These are phyloP conservation scores for Perca flavescens DNA, from an alignment of 2,113 vertebrate genomes.

Conservation along the genomic window DNA sequence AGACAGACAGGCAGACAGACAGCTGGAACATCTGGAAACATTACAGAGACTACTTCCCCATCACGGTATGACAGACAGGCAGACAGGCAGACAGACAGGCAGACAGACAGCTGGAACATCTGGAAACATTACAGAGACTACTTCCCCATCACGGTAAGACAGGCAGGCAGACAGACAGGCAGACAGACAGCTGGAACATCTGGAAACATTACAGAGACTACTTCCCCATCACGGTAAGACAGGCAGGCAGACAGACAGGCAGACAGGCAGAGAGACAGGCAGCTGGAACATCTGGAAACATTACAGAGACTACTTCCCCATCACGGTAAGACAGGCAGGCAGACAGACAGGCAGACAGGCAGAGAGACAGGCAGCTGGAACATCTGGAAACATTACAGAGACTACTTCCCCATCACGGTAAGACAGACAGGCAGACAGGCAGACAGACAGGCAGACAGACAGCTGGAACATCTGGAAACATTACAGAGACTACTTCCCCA, in stretches of 20 bases:
- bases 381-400: slow-evolving; percentile 89
- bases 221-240: slow-evolving; percentile 89
- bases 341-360: too few species aligned
- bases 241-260: too few species aligned
- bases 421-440: too few species aligned
- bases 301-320: slow-evolving; percentile 94
- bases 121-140: slow-evolving; percentile 94
- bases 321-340: slow-evolving; percentile 77
- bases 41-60: slow-evolving; percentile 94
- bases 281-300: slow-evolving; percentile 88
- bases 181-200: slow-evolving; percentile 76
- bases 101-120: slow-evolving; percentile 76
- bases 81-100: too few species aligned
- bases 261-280: slow-evolving; percentile 6
- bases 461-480: slow-evolving; percentile 88
- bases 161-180: too few species aligned
- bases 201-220: slow-evolving; percentile 94
- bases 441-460: neutral
- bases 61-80: slow-evolving; percentile 77
- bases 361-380: slow-evolving; percentile 77
- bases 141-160: slow-evolving; percentile 89
- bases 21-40: slow-evolving; percentile 88
- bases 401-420: slow-evolving; percentile 94
- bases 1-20: neutral
- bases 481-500: slow-evolving; percentile 94